Percentiles rank a stretch among this genome's conserved stretches.
These are phyloP conservation scores for Parnassius orleans DNA, from an alignment of 2,888 invertebrate genomes.

Conservation along the genomic window DNA sequence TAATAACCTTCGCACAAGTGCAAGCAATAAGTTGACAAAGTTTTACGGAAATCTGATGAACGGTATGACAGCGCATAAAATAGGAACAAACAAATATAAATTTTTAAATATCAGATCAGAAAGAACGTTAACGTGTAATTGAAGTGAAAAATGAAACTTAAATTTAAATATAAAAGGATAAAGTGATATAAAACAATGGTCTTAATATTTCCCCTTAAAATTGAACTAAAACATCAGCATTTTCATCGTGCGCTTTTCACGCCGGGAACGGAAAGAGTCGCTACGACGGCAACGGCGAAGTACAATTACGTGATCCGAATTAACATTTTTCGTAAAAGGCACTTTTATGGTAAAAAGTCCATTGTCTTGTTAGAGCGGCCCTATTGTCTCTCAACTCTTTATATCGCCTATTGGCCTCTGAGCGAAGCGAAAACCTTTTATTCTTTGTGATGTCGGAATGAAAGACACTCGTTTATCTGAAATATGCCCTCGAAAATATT, in stretches of 20 bases:
- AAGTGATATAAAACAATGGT: background rate
- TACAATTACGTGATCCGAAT: conserved; percentile 24
- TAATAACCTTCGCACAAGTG: too few species aligned
- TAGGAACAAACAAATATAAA: too few species aligned
- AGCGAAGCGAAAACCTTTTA: conserved; percentile 22
- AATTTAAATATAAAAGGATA: background rate
- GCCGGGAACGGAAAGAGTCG: conserved; percentile 13
- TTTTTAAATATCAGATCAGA: too few species aligned
- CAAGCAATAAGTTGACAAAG: too few species aligned
- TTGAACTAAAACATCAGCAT: conserved; percentile 19
- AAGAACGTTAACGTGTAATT: too few species aligned
- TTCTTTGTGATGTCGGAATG: conserved; percentile 23
- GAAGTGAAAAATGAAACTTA: too few species aligned
- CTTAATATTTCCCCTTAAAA: conserved; percentile 3
- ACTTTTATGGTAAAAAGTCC: conserved; percentile 45
- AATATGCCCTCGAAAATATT: conserved; percentile 29
- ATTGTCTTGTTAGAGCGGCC: conserved; percentile 44
- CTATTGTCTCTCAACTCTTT: conserved; percentile 40
- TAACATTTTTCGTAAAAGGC: conserved; percentile 30
- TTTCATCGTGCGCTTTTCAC: conserved; percentile 16
- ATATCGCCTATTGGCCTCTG: conserved; percentile 27
- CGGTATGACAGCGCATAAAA: too few species aligned
- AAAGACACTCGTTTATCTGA: conserved; percentile 23
- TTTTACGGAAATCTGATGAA: too few species aligned
- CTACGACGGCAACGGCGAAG: conserved; percentile 2